Conservation (phyloP, 2,888 invertebrate genomes). For the Capitulum mitella region DNA sequence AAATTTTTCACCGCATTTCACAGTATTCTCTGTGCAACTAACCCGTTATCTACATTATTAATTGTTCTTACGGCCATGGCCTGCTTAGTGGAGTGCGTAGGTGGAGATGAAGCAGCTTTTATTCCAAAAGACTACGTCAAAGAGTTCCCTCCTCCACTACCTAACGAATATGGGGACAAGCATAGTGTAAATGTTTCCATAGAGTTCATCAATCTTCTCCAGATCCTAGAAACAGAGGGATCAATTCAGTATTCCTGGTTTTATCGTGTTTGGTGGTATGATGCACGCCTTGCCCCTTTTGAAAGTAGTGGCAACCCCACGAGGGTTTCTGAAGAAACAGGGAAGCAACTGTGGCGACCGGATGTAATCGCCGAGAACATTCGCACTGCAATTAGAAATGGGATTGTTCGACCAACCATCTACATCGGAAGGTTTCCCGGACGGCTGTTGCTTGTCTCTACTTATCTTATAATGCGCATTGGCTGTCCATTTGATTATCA, state of each 20-base stretch:
- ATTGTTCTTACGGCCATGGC: too few relatives aligned
- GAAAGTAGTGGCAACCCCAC: too few relatives aligned
- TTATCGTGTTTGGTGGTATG: not conserved
- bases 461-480: not conserved
- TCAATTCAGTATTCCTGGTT: not conserved
- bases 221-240: not conserved
- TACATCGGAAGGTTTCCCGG: not conserved
- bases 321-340: too few relatives aligned
- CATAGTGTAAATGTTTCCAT: not conserved
- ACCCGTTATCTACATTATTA: too few relatives aligned
- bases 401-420: not conserved
- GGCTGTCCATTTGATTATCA: not conserved
- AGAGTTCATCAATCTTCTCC: not conserved
- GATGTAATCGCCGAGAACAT: not conserved
- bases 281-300: not conserved
- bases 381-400: not conserved
- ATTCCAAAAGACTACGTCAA: not conserved
- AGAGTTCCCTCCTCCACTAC: not conserved
- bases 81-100: too few relatives aligned
- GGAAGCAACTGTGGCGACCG: not conserved
- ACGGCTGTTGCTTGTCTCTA: not conserved
- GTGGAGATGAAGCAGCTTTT: not conserved
- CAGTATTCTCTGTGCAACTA: too few relatives aligned
- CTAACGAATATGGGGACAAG: not conserved
- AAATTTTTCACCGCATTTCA: too few relatives aligned